Percentiles rank a stretch among this genome's conserved stretches.
Evolutionary conservation across 1,140 invertebrate genomes (phyloP).

Genomic region (Ceratoteleas bidentatus): DNA sequence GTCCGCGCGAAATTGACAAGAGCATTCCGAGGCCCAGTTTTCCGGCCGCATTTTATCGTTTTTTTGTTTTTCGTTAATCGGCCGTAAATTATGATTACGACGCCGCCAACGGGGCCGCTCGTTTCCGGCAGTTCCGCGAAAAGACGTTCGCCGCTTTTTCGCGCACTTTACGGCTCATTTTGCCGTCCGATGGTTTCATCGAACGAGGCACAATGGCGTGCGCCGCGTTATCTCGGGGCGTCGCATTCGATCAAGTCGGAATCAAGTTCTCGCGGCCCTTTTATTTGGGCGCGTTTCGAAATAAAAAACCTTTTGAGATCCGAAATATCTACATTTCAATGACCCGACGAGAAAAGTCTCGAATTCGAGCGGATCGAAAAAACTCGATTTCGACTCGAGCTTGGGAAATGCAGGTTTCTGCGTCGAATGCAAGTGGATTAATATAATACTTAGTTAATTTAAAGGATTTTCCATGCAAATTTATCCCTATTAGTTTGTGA

Average conservation of each 20-base stretch:
- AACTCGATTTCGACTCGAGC: background rate
- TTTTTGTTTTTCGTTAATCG: background rate
- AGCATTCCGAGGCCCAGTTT: background rate
- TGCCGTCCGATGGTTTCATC: slow-evolving; percentile 56
- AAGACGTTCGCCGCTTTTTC: slow-evolving; percentile 51
- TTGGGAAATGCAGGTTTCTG: background rate
- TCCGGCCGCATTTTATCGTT: background rate
- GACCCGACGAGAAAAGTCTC: slow-evolving; percentile 8
- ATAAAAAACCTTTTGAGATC: slow-evolving; percentile 17
- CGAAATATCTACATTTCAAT: slow-evolving; percentile 38
- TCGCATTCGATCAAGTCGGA: slow-evolving; percentile 6
- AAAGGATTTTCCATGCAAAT: too few species aligned
- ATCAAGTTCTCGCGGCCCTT: slow-evolving; percentile 10
- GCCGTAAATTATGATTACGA: too few species aligned
- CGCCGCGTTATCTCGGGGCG: slow-evolving; percentile 1
- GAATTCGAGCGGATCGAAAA: slow-evolving; percentile 9
- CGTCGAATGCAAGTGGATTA: background rate
- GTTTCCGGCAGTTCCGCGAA: slow-evolving; percentile 51
- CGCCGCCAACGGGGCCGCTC: background rate
- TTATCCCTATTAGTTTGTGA: too few species aligned
- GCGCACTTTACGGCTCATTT: slow-evolving; percentile 52
- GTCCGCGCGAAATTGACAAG: background rate
- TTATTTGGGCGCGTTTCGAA: slow-evolving; percentile 19
- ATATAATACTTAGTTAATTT: too few species aligned
- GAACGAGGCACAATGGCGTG: slow-evolving; percentile 37